A percentile compares a stretch with the other conserved stretches of the same genome.
phyloP scores from a whole-genome alignment of 1,140 invertebrate genomes.

The Temnothorax curvispinosus region DNA sequence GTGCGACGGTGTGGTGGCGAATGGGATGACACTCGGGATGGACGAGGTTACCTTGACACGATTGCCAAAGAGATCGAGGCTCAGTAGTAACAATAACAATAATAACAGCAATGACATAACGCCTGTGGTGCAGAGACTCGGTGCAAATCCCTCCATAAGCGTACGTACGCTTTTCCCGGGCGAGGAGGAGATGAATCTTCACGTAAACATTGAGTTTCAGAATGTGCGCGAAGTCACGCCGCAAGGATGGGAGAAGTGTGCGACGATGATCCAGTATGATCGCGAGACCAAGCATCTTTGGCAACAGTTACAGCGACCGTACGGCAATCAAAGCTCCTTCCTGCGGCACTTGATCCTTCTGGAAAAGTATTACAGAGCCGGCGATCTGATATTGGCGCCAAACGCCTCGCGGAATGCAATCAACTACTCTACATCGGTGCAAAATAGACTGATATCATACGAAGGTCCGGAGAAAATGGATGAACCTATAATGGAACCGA shows the following conservation, averaged over 20 bases:
- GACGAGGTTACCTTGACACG: slow-evolving; percentile 84
- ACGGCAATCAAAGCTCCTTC: slow-evolving; percentile 94
- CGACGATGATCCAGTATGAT: slow-evolving; percentile 92
- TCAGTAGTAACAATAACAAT: slow-evolving; percentile 45
- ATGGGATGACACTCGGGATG: slow-evolving; percentile 83
- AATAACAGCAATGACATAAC: slow-evolving; percentile 82
- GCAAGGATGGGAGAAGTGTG: slow-evolving; percentile 93
- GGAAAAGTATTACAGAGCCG: slow-evolving; percentile 93
- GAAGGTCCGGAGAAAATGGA: slow-evolving; percentile 86
- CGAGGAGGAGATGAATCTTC: slow-evolving; percentile 92
- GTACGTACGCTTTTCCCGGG: slow-evolving; percentile 92
- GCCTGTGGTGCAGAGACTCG: slow-evolving; percentile 86
- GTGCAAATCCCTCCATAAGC: slow-evolving; percentile 92
- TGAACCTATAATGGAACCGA: slow-evolving; percentile 81
- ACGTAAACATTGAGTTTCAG: slow-evolving; percentile 90
- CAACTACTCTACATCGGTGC: slow-evolving; percentile 92
- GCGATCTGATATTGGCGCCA: slow-evolving; percentile 90
- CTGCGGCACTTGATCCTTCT: slow-evolving; percentile 92
- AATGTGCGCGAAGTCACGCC: slow-evolving; percentile 89
- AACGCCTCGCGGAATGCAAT: slow-evolving; percentile 90
- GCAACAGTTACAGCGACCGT: slow-evolving; percentile 93
- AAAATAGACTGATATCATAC: slow-evolving; percentile 91
- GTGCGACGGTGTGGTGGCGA: slow-evolving; percentile 52
- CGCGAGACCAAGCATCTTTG: slow-evolving; percentile 92
- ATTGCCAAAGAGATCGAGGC: slow-evolving; percentile 81